Base-by-base conservation (phyloP, 2,888 invertebrate species). In the Andrena camellia region DNA sequence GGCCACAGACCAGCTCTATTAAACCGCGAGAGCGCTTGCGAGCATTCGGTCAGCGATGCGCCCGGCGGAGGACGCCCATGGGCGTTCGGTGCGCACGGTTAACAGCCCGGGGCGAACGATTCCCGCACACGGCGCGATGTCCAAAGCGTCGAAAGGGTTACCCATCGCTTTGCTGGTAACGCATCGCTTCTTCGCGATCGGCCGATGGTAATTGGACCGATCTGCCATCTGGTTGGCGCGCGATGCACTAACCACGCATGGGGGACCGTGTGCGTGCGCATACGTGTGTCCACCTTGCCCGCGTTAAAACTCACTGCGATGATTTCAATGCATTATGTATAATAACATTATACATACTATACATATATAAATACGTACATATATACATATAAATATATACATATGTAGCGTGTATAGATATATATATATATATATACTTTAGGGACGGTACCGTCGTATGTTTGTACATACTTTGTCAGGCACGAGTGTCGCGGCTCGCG, bases 291-390 rank as follows among this genome's bases (percentile, higher is more conserved):
- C 73, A 68, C 26, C 66, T 81, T 57, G 52, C 69, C 62, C 76
- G 70, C 84, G 73, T 84, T 73, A 77, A 17, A 79, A 77, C 70
- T 73, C 84, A 80, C 79, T 70, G 76, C 84, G 84, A 85, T 78
- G 71, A 85, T 66, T 81, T 71, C 77, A 68, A 85, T 84, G 72
- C 74, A 75, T 78, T 78, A 81, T 84, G 84, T 85, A 77, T 74
- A 71, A 77, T 84, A 81, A 81, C 68, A 72, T 85, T 85, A 84
- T 77, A 84, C 78, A 81, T 82, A 86, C 72, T 79, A 81, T 81
- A 83, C 67, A 77, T 73, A 83, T 66, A 81, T 67, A 78, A 63
- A 82, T 78, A 78, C 52, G 79, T 62, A 68, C 70, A 81, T 83
- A 83, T 66, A 81, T 67, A 78, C 67, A 82, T 78, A 78, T 57